phyloP scores from a whole-genome alignment of 2,797 vertebrate species.

The Sciurus vulgaris region DNA sequence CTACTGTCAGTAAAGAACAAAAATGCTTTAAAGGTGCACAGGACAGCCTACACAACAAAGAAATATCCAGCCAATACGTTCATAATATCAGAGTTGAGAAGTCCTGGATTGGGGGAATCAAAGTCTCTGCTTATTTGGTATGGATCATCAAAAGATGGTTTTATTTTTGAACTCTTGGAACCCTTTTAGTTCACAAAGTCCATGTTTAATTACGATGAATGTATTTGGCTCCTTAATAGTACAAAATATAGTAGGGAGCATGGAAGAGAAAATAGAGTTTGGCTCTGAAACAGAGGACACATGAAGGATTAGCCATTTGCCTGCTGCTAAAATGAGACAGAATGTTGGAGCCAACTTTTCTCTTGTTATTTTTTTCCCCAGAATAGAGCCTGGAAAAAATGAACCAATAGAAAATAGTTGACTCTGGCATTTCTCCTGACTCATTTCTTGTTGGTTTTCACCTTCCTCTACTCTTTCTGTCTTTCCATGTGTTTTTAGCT shows the following conservation, averaged over 20 bases:
- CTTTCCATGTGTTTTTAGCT: background rate
- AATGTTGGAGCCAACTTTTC: slow-evolving; percentile 31
- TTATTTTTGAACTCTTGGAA: slow-evolving; percentile 22
- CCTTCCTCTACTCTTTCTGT: background rate
- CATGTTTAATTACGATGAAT: slow-evolving; percentile 7
- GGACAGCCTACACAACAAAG: background rate
- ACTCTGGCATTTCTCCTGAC: slow-evolving; percentile 32
- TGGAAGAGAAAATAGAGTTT: background rate
- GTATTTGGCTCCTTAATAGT: background rate
- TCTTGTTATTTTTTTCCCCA: slow-evolving; percentile 50
- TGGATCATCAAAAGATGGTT: background rate
- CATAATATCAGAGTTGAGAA: background rate
- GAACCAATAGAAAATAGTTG: background rate
- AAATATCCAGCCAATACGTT: background rate
- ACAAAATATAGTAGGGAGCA: slow-evolving; percentile 3
- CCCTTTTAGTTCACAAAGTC: background rate
- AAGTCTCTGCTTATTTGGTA: background rate
- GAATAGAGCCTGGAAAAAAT: background rate
- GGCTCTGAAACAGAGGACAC: background rate
- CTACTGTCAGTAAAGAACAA: background rate
- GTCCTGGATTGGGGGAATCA: slow-evolving; percentile 7
- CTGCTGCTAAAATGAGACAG: slow-evolving; percentile 57
- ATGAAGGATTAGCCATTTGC: slow-evolving; percentile 44
- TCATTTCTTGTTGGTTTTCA: background rate
- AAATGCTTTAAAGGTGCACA: background rate